Conservation (phyloP, 2,113 vertebrate genomes). For the Sorex araneus region DNA sequence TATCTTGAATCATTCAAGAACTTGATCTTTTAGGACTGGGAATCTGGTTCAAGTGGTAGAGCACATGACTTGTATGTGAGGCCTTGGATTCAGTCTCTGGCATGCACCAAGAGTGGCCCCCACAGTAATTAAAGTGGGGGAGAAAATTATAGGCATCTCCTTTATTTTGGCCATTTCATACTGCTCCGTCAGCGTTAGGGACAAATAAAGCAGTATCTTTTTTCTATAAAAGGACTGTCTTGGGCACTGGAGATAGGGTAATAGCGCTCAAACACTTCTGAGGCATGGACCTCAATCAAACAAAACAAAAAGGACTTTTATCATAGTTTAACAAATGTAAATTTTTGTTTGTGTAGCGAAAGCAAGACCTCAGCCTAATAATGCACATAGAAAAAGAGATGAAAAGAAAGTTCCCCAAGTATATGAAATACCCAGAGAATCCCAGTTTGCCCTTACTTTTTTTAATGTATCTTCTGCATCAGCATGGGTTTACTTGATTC, state of each 20-base stretch:
- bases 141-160: neutral
- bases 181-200: neutral
- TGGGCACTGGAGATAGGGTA: too few relatives aligned
- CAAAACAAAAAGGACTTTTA: constrained; percentile 2
- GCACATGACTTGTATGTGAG: too few relatives aligned
- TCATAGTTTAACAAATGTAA: constrained; percentile 45
- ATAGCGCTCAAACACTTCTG: too few relatives aligned
- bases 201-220: neutral
- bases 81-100: too few relatives aligned
- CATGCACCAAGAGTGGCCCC: too few relatives aligned
- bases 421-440: neutral
- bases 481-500: neutral
- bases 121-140: too few relatives aligned
- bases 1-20: constrained; percentile 43
- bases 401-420: neutral
- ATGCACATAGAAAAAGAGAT: neutral
- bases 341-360: constrained; percentile 16
- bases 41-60: too few relatives aligned
- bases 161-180: constrained; percentile 49
- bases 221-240: neutral
- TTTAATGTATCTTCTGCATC: neutral
- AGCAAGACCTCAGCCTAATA: constrained; percentile 42
- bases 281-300: too few relatives aligned
- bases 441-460: neutral
- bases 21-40: neutral